Evolutionary conservation across 2,888 invertebrate species (phyloP).

Genomic region (Scaptomyza polygonia): DNA sequence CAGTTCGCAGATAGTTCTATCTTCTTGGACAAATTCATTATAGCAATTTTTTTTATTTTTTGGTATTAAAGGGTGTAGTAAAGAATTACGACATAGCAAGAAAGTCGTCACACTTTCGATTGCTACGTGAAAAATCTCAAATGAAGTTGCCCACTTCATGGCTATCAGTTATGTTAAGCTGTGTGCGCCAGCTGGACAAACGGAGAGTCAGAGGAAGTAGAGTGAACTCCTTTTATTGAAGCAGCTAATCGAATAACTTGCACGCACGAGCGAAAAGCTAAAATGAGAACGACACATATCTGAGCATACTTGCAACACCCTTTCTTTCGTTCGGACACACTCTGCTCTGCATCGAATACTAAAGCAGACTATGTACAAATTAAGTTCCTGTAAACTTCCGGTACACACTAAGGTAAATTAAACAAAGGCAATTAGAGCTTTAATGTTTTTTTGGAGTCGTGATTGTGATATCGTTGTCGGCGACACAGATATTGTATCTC

Average conservation of each 20-base stretch:
- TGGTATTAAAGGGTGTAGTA: neutral
- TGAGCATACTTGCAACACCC: slow-evolving; percentile 17
- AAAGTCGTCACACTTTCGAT: slow-evolving; percentile 56
- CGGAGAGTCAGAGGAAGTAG: slow-evolving; percentile 1
- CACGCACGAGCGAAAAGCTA: slow-evolving; percentile 64
- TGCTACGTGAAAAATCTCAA: slow-evolving; percentile 52
- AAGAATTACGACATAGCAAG: neutral
- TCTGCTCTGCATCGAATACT: neutral
- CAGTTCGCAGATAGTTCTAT: too few relatives aligned
- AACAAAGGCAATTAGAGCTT: slow-evolving; percentile 76
- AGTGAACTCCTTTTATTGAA: slow-evolving; percentile 35
- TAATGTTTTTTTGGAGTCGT: slow-evolving; percentile 60
- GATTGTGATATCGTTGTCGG: slow-evolving; percentile 49
- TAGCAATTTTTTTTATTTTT: neutral
- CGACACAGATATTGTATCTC: slow-evolving; percentile 28
- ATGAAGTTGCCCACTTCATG: neutral
- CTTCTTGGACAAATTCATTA: too few relatives aligned
- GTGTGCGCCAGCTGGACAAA: slow-evolving; percentile 25
- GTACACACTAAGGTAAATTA: slow-evolving; percentile 72
- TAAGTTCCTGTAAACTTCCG: slow-evolving; percentile 79
- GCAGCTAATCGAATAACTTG: slow-evolving; percentile 66
- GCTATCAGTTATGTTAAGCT: slow-evolving; percentile 5
- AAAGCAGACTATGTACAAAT: slow-evolving; percentile 62
- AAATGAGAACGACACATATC: slow-evolving; percentile 28
- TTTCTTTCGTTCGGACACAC: neutral